These are phyloP conservation scores for Eurytoma californica DNA, from an alignment of 2,888 invertebrate species.

Conservation along the genomic window DNA sequence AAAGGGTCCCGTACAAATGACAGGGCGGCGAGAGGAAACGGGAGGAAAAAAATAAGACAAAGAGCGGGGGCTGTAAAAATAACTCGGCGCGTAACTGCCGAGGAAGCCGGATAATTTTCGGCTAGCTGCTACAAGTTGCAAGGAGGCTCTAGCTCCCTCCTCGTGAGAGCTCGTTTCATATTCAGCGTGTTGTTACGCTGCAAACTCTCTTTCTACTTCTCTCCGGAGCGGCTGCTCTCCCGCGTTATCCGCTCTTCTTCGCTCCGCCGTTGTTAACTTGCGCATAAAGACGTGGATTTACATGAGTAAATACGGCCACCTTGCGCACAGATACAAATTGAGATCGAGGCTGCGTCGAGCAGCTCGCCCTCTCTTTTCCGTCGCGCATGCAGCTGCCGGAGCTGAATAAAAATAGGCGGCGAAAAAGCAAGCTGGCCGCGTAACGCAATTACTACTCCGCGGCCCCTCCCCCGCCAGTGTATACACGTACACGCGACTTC, in stretches of 20 bases:
- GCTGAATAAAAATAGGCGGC: not conserved
- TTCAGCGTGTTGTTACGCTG: slow-evolving; percentile 54
- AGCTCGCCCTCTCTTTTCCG: not conserved
- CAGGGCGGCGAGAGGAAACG: not conserved
- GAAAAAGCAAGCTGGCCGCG: too few relatives aligned
- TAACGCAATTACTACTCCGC: too few relatives aligned
- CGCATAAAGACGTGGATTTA: slow-evolving; percentile 64
- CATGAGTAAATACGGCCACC: slow-evolving; percentile 64
- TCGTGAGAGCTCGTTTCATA: slow-evolving; percentile 30
- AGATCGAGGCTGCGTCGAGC: slow-evolving; percentile 61
- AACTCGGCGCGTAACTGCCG: not conserved
- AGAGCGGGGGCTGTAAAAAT: not conserved
- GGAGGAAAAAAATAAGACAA: not conserved
- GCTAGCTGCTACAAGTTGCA: slow-evolving; percentile 12
- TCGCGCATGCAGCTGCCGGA: not conserved
- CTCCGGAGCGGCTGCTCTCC: not conserved
- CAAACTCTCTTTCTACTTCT: slow-evolving; percentile 38
- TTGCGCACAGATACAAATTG: slow-evolving; percentile 63
- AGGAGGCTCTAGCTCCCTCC: slow-evolving; percentile 7
- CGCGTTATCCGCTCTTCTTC: not conserved
- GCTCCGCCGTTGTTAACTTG: slow-evolving; percentile 53
- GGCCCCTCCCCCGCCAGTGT: too few relatives aligned
- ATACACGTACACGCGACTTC: not conserved
- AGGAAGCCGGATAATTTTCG: slow-evolving; percentile 25
- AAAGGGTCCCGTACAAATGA: slow-evolving; percentile 3